These are phyloP conservation scores for Graptemys geographica DNA, from an alignment of 2,797 vertebrate genomes.

Conservation along the genomic window DNA sequence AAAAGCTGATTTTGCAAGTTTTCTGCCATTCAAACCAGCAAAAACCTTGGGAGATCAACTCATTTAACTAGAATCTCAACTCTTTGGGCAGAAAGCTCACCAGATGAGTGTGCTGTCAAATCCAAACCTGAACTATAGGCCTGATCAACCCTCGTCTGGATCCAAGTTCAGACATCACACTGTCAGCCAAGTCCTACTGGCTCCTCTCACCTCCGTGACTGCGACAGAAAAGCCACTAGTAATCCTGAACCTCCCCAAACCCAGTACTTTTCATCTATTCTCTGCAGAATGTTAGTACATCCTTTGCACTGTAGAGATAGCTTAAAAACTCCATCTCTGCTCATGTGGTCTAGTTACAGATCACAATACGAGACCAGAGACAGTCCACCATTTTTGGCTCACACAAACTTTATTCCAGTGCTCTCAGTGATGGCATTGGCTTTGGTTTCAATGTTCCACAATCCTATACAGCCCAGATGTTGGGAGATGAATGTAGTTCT, in stretches of 20 bases:
- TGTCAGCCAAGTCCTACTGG: neutral
- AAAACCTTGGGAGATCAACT: neutral
- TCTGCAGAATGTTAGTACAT: fast-evolving
- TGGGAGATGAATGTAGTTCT: no score
- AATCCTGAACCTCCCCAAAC: neutral
- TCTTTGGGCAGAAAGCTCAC: neutral
- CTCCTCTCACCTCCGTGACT: neutral
- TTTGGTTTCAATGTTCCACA: fast-evolving
- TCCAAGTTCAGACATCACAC: no score
- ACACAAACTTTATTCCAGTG: neutral
- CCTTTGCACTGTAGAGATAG: neutral
- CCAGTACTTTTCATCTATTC: neutral
- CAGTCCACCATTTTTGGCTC: neutral
- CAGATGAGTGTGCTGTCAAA: neutral
- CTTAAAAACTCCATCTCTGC: fast-evolving
- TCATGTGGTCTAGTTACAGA: fast-evolving
- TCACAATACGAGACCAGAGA: neutral
- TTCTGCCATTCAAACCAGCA: neutral
- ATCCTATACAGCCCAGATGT: neutral
- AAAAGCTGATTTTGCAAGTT: neutral
- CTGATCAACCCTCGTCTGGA: neutral
- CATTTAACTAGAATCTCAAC: neutral
- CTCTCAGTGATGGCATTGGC: neutral
- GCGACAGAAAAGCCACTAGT: neutral
- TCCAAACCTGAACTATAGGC: neutral